Conservation (phyloP, 2,113 vertebrate genomes). For the Neogale vison region DNA sequence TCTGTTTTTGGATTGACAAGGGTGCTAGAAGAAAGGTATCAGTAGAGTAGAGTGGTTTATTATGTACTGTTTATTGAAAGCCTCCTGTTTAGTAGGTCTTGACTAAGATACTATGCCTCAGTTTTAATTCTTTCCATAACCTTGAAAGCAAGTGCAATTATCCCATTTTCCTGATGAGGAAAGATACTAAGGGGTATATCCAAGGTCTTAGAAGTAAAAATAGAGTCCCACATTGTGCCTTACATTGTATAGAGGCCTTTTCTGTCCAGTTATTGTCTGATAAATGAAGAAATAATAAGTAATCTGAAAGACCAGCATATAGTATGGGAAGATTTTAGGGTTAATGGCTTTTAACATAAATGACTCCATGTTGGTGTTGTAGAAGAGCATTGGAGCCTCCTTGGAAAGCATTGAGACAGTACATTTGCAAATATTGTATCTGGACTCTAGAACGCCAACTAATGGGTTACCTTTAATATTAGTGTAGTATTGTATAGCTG, state of each 20-base stretch:
- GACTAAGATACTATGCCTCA: not conserved
- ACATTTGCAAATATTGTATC: not conserved
- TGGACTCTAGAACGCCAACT: not conserved
- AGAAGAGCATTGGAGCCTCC: not conserved
- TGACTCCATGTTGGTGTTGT: not conserved
- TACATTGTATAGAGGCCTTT: not conserved
- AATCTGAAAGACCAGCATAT: not conserved
- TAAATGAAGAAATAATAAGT: constrained; percentile 15
- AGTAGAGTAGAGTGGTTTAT: not conserved
- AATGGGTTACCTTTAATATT: constrained; percentile 17
- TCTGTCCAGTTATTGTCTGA: not conserved
- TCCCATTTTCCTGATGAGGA: not conserved
- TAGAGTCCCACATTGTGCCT: not conserved
- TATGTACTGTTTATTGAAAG: not conserved
- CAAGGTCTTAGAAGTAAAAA: not conserved
- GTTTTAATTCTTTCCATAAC: not conserved
- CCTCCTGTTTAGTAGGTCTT: not conserved
- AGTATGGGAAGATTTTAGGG: not conserved
- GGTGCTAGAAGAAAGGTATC: not conserved
- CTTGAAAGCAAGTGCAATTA: not conserved
- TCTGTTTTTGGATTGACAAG: not conserved
- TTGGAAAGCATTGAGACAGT: not conserved
- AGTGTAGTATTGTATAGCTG: not conserved
- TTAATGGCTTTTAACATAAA: not conserved
- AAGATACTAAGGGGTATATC: not conserved